Percentiles rank a stretch among this genome's conserved stretches.
Evolutionary conservation across 2,113 vertebrate genomes (phyloP).

Genomic region (Leptodactylus fuscus): DNA sequence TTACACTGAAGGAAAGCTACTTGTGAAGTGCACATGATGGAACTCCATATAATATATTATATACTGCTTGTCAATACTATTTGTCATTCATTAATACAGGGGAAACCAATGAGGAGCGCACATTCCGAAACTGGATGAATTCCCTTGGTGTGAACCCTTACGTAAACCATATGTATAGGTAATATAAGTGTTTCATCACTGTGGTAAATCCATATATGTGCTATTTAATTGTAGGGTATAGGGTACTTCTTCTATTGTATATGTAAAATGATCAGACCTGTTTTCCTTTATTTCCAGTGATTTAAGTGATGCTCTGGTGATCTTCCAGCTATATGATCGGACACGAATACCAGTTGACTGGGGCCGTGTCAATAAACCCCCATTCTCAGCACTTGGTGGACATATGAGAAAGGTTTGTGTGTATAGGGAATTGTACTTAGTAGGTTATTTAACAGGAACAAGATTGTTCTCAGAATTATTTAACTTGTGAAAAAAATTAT

Average conservation of each 20-base stretch:
- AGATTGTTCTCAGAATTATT: too few relatives aligned
- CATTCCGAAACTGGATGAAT: constrained; percentile 98
- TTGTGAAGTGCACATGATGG: too few relatives aligned
- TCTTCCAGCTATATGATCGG: constrained; percentile 90
- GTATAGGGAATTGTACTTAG: background rate
- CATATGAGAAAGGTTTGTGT: constrained; percentile 92
- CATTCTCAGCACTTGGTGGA: constrained; percentile 84
- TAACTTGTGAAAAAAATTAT: too few relatives aligned
- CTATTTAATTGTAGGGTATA: background rate
- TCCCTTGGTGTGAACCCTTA: constrained; percentile 90
- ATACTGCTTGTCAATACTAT: constrained; percentile 1
- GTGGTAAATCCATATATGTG: background rate
- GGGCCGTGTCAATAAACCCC: constrained; percentile 88
- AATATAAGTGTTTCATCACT: constrained; percentile 62
- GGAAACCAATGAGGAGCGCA: constrained; percentile 92
- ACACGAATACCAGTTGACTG: constrained; percentile 86
- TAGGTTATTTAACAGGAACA: too few relatives aligned
- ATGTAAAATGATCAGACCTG: background rate
- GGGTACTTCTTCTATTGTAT: background rate
- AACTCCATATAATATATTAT: background rate
- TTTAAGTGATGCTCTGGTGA: constrained; percentile 79
- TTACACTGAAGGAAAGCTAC: too few relatives aligned
- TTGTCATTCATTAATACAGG: constrained; percentile 70
- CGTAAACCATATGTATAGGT: constrained; percentile 95
- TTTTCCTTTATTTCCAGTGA: constrained; percentile 75